A percentile compares a stretch with the other conserved stretches of the same genome.
Evolutionary conservation across 2,888 invertebrate species (phyloP).

Genomic region (Xestia sexstrigata): DNA sequence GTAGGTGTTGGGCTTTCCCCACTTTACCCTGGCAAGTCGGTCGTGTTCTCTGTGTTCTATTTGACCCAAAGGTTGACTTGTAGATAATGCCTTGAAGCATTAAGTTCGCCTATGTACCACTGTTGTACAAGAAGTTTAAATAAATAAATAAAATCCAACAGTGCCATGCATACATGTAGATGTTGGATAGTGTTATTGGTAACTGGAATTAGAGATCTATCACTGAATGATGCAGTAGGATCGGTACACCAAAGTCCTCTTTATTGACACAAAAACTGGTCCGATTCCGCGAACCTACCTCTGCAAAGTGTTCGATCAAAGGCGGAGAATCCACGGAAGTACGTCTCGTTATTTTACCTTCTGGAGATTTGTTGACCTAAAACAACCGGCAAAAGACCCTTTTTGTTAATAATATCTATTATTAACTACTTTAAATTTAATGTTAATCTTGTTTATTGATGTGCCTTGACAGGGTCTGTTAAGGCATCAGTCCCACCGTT

Average conservation of each 20-base stretch:
- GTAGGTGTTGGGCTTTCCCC: not conserved
- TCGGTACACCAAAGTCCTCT: not conserved
- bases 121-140: too few species aligned
- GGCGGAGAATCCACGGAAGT: not conserved
- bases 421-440: too few species aligned
- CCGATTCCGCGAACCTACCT: not conserved
- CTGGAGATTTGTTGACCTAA: not conserved
- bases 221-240: not conserved
- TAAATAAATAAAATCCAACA: too few species aligned
- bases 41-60: not conserved
- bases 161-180: too few species aligned
- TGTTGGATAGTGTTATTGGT: not conserved
- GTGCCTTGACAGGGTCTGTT: too few species aligned
- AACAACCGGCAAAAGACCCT: not conserved
- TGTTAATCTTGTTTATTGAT: too few species aligned
- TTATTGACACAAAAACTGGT: not conserved
- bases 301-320: not conserved
- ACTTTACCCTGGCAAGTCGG: too few species aligned
- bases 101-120: too few species aligned
- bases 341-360: not conserved
- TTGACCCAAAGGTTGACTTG: too few species aligned
- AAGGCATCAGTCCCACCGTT: too few species aligned
- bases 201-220: not conserved
- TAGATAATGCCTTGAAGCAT: too few species aligned
- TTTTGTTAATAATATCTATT: too few species aligned